Base-by-base conservation (phyloP, 2,888 invertebrate species). In the Aphelenchoides bicaudatus region DNA sequence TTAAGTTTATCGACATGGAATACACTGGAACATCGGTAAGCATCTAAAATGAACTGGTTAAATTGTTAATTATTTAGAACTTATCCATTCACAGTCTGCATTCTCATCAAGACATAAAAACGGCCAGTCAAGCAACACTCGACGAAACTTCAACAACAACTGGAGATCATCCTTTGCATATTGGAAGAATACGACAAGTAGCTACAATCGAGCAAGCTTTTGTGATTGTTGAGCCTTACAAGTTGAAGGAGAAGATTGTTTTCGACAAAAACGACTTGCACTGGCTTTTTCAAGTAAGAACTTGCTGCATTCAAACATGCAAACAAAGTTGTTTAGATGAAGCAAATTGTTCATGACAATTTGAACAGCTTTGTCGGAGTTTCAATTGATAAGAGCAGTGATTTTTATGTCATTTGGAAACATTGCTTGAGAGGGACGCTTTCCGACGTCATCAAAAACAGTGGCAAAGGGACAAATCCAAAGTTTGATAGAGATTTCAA, bases 361-460 rank as follows among this genome's bases (percentile, higher is more conserved):
- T 47, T 76, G 3, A 76, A 76, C 55, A 47, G 65, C 13, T 76
- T 76, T 53, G 61, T 74, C 30, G 76, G 76, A 3, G 34, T 75
- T 27, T 66, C 71, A 31, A 62, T 70, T 30, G 74, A 75, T 54
- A 56, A 56, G 28, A 48, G 58, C 3, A 61, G 48, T 8, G 65
- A 74, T 38, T 58, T 74, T 10, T 66, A 63, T 46, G 53, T 72
- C 2, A 62, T 73, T 34, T 65, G 66, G 66, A 56, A 56, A 37
- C 65, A 66, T 39, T 70, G 69, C 53, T 62, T 73, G 51, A 61
- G 73, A 38, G 73, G 73, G 10, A 70, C 65, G 16, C 51, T 73
- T 4, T 52, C 63, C 5, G 70, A 74, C 39, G 53, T 72, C 38
- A 61, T 74, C 25, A 61, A 30, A 31, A 59, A 54, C 23, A 48